These are phyloP conservation scores for Agrotis puta DNA, from an alignment of 2,888 invertebrate species.

Conservation along the genomic window DNA sequence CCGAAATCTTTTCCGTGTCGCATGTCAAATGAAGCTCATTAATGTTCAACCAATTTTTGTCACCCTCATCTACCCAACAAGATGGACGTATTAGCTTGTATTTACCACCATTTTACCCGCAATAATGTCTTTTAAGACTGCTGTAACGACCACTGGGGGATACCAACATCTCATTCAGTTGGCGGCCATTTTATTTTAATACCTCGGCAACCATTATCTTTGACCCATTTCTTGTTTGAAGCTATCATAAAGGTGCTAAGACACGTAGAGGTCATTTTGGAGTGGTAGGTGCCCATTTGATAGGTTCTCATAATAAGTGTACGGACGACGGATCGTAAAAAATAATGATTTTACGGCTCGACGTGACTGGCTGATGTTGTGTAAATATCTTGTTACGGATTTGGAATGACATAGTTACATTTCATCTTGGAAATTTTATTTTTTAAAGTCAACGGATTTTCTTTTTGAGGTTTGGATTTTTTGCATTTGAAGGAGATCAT, in stretches of 20 bases:
- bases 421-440: slow-evolving; percentile 2
- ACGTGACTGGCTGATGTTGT: slow-evolving; percentile 54
- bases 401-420: slow-evolving; percentile 27
- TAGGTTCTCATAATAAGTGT: slow-evolving; percentile 71
- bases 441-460: background rate
- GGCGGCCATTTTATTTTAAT: slow-evolving; percentile 43
- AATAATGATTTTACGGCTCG: slow-evolving; percentile 67
- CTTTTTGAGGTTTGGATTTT: background rate
- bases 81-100: slow-evolving; percentile 43
- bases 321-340: slow-evolving; percentile 69
- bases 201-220: slow-evolving; percentile 42
- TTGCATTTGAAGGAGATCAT: too few relatives aligned
- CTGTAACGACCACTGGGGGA: slow-evolving; percentile 54
- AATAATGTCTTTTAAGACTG: slow-evolving; percentile 65
- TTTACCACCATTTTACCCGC: slow-evolving; percentile 58
- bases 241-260: slow-evolving; percentile 26
- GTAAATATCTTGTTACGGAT: slow-evolving; percentile 57
- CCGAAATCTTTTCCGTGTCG: slow-evolving; percentile 1
- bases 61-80: slow-evolving; percentile 33
- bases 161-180: slow-evolving; percentile 63
- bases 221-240: slow-evolving; percentile 45
- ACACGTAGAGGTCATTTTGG: slow-evolving; percentile 51
- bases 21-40: slow-evolving; percentile 40
- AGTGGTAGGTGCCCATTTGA: slow-evolving; percentile 65
- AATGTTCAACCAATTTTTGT: slow-evolving; percentile 33